Evolutionary conservation across 1,140 invertebrate species (phyloP).

Genomic region (Meloidogyne floridensis): DNA sequence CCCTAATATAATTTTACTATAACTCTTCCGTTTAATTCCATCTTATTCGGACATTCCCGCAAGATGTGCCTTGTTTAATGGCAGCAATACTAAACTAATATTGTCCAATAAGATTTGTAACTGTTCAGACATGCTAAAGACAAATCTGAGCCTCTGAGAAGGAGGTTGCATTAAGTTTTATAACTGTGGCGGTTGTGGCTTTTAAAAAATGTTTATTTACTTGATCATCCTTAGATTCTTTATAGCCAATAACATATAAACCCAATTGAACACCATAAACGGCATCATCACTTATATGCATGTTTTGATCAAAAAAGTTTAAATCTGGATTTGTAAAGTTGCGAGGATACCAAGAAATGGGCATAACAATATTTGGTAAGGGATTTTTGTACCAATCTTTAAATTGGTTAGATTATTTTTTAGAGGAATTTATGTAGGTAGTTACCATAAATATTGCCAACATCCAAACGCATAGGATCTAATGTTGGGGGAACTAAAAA

Average conservation of each 20-base stretch:
- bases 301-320: slow-evolving; percentile 51
- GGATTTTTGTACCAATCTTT: slow-evolving; percentile 65
- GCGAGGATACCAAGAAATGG: slow-evolving; percentile 61
- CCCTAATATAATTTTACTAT: too few species aligned
- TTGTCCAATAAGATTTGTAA: too few species aligned
- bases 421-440: not conserved
- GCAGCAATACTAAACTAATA: too few species aligned
- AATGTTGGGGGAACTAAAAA: slow-evolving; percentile 63
- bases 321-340: slow-evolving; percentile 66
- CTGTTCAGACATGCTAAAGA: too few species aligned
- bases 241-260: slow-evolving; percentile 65
- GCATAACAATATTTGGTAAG: slow-evolving; percentile 52
- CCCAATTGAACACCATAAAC: slow-evolving; percentile 62
- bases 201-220: slow-evolving; percentile 26
- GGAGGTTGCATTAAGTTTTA: too few species aligned
- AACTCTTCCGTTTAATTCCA: not conserved
- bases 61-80: too few species aligned
- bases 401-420: not conserved
- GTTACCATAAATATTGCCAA: slow-evolving; percentile 65
- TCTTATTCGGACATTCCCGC: too few species aligned
- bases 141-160: too few species aligned
- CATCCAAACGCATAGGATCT: slow-evolving; percentile 66
- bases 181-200: too few species aligned
- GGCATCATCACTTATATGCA: slow-evolving; percentile 57
- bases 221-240: slow-evolving; percentile 61